Evolutionary conservation across 2,888 invertebrate species (phyloP).

Genomic region (Drosophila kanekoi): DNA sequence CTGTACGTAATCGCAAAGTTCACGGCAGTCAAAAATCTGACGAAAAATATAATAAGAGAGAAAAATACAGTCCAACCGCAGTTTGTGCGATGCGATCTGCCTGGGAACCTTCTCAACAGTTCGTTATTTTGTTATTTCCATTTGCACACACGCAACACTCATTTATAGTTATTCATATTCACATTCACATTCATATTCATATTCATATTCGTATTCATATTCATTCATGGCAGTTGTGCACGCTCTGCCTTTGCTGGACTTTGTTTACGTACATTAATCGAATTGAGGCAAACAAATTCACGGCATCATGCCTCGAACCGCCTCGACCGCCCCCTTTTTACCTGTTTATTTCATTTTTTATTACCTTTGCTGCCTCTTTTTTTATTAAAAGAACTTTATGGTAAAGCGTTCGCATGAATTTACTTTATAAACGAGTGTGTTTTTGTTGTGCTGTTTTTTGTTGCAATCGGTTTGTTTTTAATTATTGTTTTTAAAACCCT

Average conservation of each 20-base stretch:
- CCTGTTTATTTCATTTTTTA: slow-evolving; percentile 1
- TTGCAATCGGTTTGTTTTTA: slow-evolving; percentile 45
- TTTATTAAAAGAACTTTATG: slow-evolving; percentile 16
- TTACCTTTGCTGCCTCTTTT: background rate
- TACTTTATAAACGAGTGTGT: slow-evolving; percentile 29
- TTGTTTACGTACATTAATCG: slow-evolving; percentile 22
- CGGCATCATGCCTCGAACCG: slow-evolving; percentile 11
- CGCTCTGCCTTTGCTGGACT: slow-evolving; percentile 7
- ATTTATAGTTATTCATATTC: slow-evolving; percentile 42
- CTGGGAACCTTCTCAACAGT: slow-evolving; percentile 43
- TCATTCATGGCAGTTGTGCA: slow-evolving; percentile 39
- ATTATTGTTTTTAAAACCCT: slow-evolving; percentile 44
- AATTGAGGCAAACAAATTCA: slow-evolving; percentile 44
- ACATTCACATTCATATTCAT: slow-evolving; percentile 36
- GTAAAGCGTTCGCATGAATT: slow-evolving; percentile 25
- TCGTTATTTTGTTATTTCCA: slow-evolving; percentile 13
- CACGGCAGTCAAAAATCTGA: slow-evolving; percentile 30
- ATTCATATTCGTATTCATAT: slow-evolving; percentile 34
- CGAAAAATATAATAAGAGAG: slow-evolving; percentile 3
- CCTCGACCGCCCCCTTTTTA: slow-evolving; percentile 1
- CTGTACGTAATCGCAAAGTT: slow-evolving; percentile 48
- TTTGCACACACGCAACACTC: slow-evolving; percentile 37
- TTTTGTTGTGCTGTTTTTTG: slow-evolving; percentile 7
- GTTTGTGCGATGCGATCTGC: slow-evolving; percentile 39
- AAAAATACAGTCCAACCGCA: slow-evolving; percentile 21